Evolutionary conservation across 2,113 vertebrate genomes (phyloP).

Genomic region (Pontoporia blainvillei): DNA sequence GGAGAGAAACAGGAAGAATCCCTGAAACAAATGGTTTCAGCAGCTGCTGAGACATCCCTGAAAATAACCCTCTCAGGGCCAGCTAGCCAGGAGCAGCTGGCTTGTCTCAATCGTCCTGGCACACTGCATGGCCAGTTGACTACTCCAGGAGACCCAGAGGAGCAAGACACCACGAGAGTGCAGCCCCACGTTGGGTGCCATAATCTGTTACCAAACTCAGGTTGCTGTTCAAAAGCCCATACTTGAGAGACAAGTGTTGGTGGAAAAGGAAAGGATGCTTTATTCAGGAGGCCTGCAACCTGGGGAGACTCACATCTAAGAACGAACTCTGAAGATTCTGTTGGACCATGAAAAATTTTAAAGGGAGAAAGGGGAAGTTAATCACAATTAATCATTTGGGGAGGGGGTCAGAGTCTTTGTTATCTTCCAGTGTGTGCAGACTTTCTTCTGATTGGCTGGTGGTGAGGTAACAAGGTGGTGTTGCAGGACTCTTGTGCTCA

Average conservation of each 20-base stretch:
- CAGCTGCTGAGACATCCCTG: background rate
- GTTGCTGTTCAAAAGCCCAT: background rate
- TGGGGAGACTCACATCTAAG: background rate
- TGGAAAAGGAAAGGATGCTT: background rate
- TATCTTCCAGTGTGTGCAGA: background rate
- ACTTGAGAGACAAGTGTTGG: background rate
- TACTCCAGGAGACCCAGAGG: background rate
- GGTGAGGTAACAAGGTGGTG: background rate
- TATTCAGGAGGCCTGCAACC: background rate
- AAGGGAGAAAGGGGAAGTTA: background rate
- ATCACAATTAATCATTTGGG: background rate
- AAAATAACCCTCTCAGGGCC: background rate
- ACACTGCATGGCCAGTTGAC: background rate
- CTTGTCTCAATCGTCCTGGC: background rate
- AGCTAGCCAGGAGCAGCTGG: background rate
- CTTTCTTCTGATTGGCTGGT: background rate
- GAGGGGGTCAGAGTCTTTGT: background rate
- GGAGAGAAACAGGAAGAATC: background rate
- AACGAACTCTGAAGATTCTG: background rate
- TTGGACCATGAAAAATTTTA: background rate
- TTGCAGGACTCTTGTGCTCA: background rate
- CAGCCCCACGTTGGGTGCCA: background rate
- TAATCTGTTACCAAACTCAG: background rate
- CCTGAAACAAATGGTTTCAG: background rate
- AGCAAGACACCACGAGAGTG: background rate